Conservation (phyloP, 2,888 invertebrate genomes). For the Peribatodes rhomboidaria region DNA sequence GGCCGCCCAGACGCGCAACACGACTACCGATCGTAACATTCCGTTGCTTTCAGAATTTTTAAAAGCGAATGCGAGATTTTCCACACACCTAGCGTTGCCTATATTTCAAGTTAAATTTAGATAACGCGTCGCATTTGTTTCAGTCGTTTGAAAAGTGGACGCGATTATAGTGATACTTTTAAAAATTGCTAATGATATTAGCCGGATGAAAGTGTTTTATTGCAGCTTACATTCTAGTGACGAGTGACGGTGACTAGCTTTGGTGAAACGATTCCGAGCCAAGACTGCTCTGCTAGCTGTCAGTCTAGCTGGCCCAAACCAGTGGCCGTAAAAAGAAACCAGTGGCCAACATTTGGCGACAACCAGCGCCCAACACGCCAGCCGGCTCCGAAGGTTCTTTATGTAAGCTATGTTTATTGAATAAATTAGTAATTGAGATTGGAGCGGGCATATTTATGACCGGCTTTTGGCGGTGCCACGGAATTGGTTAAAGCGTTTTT, state of each 20-base stretch:
- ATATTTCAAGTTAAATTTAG: neutral
- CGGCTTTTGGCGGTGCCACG: no score
- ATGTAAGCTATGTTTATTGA: constrained; percentile 1
- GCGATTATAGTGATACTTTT: neutral
- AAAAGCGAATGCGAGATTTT: neutral
- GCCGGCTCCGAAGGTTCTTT: neutral
- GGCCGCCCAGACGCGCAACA: neutral
- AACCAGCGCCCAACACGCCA: neutral
- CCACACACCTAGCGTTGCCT: neutral
- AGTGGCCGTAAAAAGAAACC: no score
- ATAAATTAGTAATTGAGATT: neutral
- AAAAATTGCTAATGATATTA: neutral
- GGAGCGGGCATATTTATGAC: no score
- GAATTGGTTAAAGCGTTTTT: no score
- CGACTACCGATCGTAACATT: constrained; percentile 6
- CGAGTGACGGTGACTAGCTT: constrained; percentile 4
- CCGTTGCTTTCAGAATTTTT: neutral
- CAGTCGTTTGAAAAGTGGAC: constrained; percentile 10
- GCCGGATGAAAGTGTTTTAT: neutral
- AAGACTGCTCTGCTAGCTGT: neutral
- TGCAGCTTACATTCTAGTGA: constrained; percentile 9
- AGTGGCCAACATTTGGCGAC: neutral
- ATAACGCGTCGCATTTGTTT: constrained; percentile 1
- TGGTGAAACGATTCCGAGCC: neutral
- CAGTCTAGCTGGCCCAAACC: neutral